Base-by-base conservation (phyloP, 2,888 invertebrate species). In the Stramonita haemastoma region DNA sequence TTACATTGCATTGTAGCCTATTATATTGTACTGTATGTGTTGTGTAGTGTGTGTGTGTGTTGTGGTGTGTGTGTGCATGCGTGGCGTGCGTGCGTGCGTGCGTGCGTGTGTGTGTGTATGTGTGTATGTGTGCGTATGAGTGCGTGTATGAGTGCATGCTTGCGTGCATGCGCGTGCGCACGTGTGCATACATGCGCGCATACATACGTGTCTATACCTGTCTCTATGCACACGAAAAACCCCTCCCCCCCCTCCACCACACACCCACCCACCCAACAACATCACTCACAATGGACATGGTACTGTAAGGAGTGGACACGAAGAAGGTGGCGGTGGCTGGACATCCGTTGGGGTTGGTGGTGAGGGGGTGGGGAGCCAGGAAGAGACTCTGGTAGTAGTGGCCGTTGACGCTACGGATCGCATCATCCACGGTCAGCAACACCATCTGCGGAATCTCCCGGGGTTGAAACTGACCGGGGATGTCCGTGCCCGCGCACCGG, bases 281-380 rank as follows among this genome's bases (percentile, higher is more conserved):
- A 46, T 46, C 46, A 19, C 66, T 86, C 22, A 86, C 86, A 60
- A 86, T 6, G 66, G 86, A 32, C 60, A 88, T 57, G 83, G 83
- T 36, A 0, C 99, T 99, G 99, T 99, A 99, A 96, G 99, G 99
- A 96, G 99, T 99, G 86, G 98, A 99, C 91, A 99, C 98, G 96
- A 99, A 99, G 97, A 99, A 99, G 84, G 0, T 98, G 98, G 85
- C 89, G 29, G 66, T 5, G 29, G 85, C 34, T 0, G 36, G 96
- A 90, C 97, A 97, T 1, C 96, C 96, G 94, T 98, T 97, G 0
- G 97, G 97, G 95, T 98, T 98, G 32, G 19, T 85, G 17, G 91
- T 34, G 29, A 32, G 46, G 13, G 34, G n/a, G 32, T 77, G 32
- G n/a, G 46, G 32, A 13, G 90, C 91, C 36, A 90, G 90, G 70